Conservation (phyloP, 2,888 invertebrate genomes). For the Elgonia sp. region DNA sequence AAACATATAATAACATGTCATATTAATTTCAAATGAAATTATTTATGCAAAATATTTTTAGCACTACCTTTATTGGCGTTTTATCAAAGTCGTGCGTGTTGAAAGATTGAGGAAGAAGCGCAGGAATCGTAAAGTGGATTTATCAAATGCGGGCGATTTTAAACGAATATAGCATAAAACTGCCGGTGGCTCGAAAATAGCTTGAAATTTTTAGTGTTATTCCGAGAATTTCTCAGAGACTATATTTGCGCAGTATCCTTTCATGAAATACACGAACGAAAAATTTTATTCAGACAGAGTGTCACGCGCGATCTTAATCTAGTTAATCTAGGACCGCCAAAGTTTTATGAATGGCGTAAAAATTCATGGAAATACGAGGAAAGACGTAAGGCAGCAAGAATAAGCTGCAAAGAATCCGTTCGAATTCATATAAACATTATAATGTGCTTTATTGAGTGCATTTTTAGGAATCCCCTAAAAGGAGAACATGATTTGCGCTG, state of each 20-base stretch:
- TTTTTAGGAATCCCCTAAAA: constrained; percentile 58
- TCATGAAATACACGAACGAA: constrained; percentile 48
- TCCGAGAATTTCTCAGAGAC: constrained; percentile 51
- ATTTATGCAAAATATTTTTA: constrained; percentile 6
- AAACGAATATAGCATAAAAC: constrained; percentile 57
- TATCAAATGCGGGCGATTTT: constrained; percentile 67
- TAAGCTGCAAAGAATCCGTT: constrained; percentile 61
- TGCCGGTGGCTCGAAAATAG: constrained; percentile 62
- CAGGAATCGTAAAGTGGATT: constrained; percentile 57
- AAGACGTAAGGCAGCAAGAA: constrained; percentile 61
- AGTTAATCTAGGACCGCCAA: constrained; percentile 69
- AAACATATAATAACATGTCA: not conserved
- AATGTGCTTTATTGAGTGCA: constrained; percentile 68
- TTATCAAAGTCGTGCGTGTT: constrained; percentile 57
- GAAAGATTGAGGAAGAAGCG: constrained; percentile 54
- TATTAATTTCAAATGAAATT: not conserved
- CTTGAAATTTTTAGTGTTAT: constrained; percentile 66
- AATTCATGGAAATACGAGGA: constrained; percentile 57
- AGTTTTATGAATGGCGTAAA: constrained; percentile 70
- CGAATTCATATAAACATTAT: constrained; percentile 70
- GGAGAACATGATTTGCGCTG: constrained; percentile 68
- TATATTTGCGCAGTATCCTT: constrained; percentile 70
- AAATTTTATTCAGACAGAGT: constrained; percentile 68
- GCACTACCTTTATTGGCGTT: constrained; percentile 34
- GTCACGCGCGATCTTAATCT: constrained; percentile 73